Percentiles rank a stretch among this genome's conserved stretches.
phyloP scores from a whole-genome alignment of 2,888 invertebrate genomes.

The Brenthis daphne region DNA sequence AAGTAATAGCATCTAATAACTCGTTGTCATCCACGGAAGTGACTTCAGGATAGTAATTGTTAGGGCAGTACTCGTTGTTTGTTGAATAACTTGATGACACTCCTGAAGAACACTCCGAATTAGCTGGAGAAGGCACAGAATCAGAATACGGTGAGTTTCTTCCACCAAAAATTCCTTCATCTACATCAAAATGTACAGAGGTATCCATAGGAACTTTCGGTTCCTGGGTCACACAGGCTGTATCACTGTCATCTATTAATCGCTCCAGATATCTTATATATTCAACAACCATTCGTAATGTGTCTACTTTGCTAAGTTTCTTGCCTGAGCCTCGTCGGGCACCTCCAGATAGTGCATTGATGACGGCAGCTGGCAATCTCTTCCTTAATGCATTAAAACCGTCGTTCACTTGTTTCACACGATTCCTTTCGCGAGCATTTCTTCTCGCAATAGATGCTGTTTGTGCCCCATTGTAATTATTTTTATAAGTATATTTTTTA shows the following conservation, averaged over 20 bases:
- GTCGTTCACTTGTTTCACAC: constrained; percentile 97
- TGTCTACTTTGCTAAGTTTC: constrained; percentile 95
- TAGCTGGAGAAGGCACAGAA: constrained; percentile 85
- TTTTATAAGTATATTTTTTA: constrained; percentile 86
- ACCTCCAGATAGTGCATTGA: constrained; percentile 84
- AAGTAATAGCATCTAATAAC: constrained; percentile 90
- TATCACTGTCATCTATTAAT: constrained; percentile 87
- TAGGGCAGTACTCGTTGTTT: constrained; percentile 48
- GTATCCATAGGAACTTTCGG: constrained; percentile 41
- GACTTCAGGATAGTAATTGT: constrained; percentile 50
- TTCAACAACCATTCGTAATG: constrained; percentile 93
- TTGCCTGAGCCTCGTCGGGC: constrained; percentile 89
- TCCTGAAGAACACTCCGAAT: constrained; percentile 85
- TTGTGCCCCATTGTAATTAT: constrained; percentile 83
- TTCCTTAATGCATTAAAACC: constrained; percentile 94
- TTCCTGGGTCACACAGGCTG: constrained; percentile 58
- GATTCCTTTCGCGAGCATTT: constrained; percentile 96
- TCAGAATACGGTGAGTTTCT: constrained; percentile 70
- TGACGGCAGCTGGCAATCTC: constrained; percentile 91
- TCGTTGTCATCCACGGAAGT: constrained; percentile 92
- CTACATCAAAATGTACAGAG: constrained; percentile 51
- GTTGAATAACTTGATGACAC: constrained; percentile 69
- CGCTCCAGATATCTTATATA: constrained; percentile 92
- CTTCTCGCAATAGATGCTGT: constrained; percentile 92
- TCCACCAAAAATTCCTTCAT: constrained; percentile 67